Base-by-base conservation (phyloP, 2,113 vertebrate species). In the Triplophysa tibetana region DNA sequence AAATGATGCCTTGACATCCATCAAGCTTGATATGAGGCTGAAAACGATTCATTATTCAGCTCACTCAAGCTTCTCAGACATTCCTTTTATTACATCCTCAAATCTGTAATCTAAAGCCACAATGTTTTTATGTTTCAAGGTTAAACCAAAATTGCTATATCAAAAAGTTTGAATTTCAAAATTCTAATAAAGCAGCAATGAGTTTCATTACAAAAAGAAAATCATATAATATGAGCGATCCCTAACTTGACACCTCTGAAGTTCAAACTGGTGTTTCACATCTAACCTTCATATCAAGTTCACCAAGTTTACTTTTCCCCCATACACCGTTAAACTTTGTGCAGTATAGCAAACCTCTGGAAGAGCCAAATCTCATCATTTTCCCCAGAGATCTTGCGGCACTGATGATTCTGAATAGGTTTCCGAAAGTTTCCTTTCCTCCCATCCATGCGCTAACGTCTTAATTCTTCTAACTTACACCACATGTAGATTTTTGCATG, bases 401-500 rank as follows among this genome's bases (percentile, higher is more conserved):
- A 85, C 81, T 86, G 87, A 90, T 88, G 83, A 84, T 86, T 90
- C 85, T 81, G 67, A 87, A 87, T 82, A 72, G 52, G 88, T 79
- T 58, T 89, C 83, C 87, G 87, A 88, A 89, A 86, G 81, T 85
- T 86, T 83, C 79, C 68, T 85, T 38, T 21, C 58, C 29, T 61
- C 29, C 54, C 29, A 61, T 73, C 61, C 50, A 70, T 85, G 88
- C 19, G 19, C 19, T 45, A 21, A 88, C 83, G 86, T 82, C 85
- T 82, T 89, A 86, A 88, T 89, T 87, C 87, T 80, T 68, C 83
- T 91, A 92, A 93, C 88, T 81, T 90, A 85, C 80, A 83, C 90
- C 92, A 93, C 61, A 91, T 93, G 87, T 63, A 87, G 89, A 89
- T 89, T 91, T 90, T 87, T 75, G 79, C 83, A 83, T 81, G 79